phyloP scores from a whole-genome alignment of 1,140 invertebrate genomes.

The Microplitis mediator region DNA sequence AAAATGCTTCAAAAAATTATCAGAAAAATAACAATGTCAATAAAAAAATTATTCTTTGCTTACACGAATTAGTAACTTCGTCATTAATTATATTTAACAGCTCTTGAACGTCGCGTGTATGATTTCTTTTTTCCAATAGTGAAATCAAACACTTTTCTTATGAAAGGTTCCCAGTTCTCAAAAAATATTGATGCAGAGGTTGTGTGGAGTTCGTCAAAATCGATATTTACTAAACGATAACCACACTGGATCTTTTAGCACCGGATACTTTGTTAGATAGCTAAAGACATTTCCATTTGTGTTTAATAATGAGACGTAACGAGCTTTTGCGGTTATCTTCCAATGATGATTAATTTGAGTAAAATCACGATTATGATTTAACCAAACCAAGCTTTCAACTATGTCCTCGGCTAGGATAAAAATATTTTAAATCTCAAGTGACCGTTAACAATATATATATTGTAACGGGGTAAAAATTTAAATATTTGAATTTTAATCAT shows the following conservation, averaged over 20 bases:
- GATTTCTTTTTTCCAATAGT: background rate
- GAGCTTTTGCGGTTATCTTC: constrained; percentile 12
- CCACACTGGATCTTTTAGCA: constrained; percentile 30
- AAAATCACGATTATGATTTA: constrained; percentile 8
- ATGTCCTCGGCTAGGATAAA: too few species aligned
- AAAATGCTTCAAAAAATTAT: background rate
- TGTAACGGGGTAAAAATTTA: too few species aligned
- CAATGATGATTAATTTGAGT: constrained; percentile 9
- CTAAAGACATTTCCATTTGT: background rate
- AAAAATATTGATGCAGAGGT: constrained; percentile 1
- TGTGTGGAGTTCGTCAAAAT: constrained; percentile 26
- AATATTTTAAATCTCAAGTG: too few species aligned
- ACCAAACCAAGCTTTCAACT: constrained; percentile 13
- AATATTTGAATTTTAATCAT: too few species aligned
- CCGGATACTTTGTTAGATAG: constrained; percentile 28
- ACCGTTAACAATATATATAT: too few species aligned
- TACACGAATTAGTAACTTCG: background rate
- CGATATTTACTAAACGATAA: constrained; percentile 34
- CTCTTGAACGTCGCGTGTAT: background rate
- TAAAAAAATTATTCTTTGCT: background rate
- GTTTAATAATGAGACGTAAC: background rate
- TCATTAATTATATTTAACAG: background rate
- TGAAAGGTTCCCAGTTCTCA: constrained; percentile 17
- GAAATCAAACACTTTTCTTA: background rate
- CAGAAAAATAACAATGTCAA: background rate